These are phyloP conservation scores for Lithobates pipiens DNA, from an alignment of 2,797 vertebrate genomes.

Conservation along the genomic window DNA sequence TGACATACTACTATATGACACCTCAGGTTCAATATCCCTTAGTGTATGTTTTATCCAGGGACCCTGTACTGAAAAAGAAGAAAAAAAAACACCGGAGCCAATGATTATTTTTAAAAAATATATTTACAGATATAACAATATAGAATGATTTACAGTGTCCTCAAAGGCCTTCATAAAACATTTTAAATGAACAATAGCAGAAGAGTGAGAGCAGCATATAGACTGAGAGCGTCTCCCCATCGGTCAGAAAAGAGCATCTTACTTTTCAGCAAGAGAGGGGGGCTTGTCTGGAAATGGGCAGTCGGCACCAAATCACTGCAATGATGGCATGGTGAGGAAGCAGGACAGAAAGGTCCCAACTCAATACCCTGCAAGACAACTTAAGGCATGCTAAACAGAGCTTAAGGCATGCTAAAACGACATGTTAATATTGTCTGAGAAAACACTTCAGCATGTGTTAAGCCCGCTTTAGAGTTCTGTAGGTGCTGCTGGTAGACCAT, in stretches of 20 bases:
- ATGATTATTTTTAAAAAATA: slow-evolving; percentile 54
- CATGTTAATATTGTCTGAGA: not conserved
- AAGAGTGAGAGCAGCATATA: slow-evolving; percentile 38
- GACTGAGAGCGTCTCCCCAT: slow-evolving; percentile 11
- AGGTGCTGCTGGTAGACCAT: not conserved
- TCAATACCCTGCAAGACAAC: not conserved
- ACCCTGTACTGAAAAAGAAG: no score
- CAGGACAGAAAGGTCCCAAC: not conserved
- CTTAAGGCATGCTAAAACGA: not conserved
- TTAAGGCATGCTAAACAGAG: not conserved
- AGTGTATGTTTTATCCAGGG: no score
- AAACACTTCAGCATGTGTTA: not conserved
- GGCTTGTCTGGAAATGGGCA: not conserved
- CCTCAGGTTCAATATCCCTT: no score
- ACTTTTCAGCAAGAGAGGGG: not conserved
- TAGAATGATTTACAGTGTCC: slow-evolving; percentile 57
- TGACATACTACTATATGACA: no score
- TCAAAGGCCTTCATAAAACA: slow-evolving; percentile 48
- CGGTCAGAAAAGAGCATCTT: not conserved
- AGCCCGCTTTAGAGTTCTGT: not conserved
- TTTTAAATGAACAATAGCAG: slow-evolving; percentile 36
- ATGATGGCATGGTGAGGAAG: not conserved
- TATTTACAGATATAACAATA: slow-evolving; percentile 60
- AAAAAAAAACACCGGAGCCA: not conserved
- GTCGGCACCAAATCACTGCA: not conserved